Base-by-base conservation (phyloP, 2,888 invertebrate species). In the Cephus spinipes region DNA sequence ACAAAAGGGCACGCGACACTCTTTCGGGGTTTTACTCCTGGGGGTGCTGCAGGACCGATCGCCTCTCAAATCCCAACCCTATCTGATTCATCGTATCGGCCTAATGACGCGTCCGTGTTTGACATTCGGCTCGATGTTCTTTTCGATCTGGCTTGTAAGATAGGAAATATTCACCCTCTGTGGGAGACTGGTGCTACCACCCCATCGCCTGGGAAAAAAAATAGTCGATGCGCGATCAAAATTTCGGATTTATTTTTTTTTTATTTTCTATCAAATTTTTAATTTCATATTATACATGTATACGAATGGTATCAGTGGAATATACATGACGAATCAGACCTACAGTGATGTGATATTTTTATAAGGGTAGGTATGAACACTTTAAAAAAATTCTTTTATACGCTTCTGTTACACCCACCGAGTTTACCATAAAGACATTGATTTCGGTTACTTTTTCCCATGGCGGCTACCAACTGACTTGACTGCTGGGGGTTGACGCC, bases 371-470 rank as follows among this genome's bases (percentile, higher is more conserved):
- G 12, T 12, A 4, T 40, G 3, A 40, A 40, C 12, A 4, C 4
- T 12, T 40, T 15, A 15, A 1, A 40, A 40, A 40, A 40, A 15
- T 40, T 40, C 15, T 40, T 40, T 40, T 4, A 40, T 40, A 40
- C 15, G 1, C 4, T 36, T 36, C 36, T 15, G 36, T 40, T 40
- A 40, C 40, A 15, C 40, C 15, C 40, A 40, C 40, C 36, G 36
- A 36, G 15, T 40, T 40, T 12, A 4, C 15, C 40, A 40, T 4
- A 30, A 69, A 69, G 83, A 86, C 85, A 87, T 85, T 86, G 89
- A 90, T 90, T 90, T 90, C 91, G 89, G 91, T 91, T 91, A 91
- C 88, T 90, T 91, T 91, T 91, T 91, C 91, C 91, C 91, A 91
- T 89, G 85, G 84, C 82, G 89, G 87, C 87, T 86, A 86, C 89